Conservation (phyloP, 1,140 invertebrate genomes). For the Drepana arcuata region DNA sequence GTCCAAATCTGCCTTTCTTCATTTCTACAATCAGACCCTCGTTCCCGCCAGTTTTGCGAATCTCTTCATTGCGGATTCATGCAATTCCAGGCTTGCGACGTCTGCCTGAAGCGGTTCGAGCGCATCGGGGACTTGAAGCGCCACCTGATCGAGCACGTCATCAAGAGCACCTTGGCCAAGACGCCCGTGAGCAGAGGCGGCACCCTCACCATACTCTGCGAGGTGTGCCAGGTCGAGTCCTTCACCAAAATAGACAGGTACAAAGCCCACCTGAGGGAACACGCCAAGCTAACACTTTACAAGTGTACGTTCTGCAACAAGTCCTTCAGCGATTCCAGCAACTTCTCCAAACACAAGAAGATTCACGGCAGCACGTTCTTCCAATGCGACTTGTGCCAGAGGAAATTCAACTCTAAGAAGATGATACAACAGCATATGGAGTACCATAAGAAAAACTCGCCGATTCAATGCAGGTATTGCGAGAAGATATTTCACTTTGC, state of each 20-base stretch:
- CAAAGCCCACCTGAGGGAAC: constrained; percentile 62
- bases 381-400: constrained; percentile 59
- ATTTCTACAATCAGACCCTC: too few relatives aligned
- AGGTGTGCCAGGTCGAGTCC: constrained; percentile 43
- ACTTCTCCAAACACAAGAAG: constrained; percentile 70
- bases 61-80: too few relatives aligned
- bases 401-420: constrained; percentile 67
- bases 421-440: constrained; percentile 65
- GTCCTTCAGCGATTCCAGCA: constrained; percentile 66
- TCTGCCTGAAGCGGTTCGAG: constrained; percentile 61
- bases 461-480: constrained; percentile 45
- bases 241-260: constrained; percentile 57
- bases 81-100: constrained; percentile 52
- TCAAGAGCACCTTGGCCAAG: constrained; percentile 46
- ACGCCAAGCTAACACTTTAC: constrained; percentile 63
- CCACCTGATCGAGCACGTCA: constrained; percentile 64
- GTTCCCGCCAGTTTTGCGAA: too few relatives aligned
- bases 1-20: too few relatives aligned
- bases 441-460: constrained; percentile 49
- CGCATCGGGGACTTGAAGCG: constrained; percentile 60
- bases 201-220: constrained; percentile 48
- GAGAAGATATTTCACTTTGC: constrained; percentile 52
- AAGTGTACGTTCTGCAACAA: constrained; percentile 66
- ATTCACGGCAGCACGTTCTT: constrained; percentile 54
- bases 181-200: constrained; percentile 41